These are phyloP conservation scores for Hypanus sabinus DNA, from an alignment of 2,113 vertebrate species.

Conservation along the genomic window DNA sequence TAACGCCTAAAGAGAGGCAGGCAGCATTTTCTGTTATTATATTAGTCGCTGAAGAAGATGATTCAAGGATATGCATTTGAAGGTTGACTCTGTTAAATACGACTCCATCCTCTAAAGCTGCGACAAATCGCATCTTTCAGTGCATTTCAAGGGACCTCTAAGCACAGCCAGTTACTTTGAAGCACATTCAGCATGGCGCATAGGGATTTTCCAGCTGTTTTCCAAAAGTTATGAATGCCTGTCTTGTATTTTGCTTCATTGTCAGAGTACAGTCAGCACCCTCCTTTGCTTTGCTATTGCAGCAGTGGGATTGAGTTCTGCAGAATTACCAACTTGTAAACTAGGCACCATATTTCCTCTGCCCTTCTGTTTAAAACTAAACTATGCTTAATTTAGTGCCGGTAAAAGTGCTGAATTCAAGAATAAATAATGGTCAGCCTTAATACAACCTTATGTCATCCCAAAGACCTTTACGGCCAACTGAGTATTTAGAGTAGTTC, in stretches of 20 bases:
- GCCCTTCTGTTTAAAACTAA: background rate
- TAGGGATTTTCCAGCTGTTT: background rate
- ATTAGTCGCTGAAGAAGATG: too few species aligned
- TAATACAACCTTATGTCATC: background rate
- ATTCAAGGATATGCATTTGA: too few species aligned
- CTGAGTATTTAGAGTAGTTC: background rate
- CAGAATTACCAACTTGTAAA: background rate
- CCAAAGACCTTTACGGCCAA: background rate
- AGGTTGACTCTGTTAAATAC: too few species aligned
- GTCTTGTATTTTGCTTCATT: background rate
- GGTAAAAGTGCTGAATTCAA: background rate
- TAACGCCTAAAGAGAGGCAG: too few species aligned
- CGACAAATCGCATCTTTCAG: background rate
- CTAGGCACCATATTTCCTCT: background rate
- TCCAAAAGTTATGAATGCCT: background rate
- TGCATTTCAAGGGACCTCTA: background rate
- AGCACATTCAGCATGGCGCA: background rate
- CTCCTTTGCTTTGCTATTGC: background rate
- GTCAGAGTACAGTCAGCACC: background rate
- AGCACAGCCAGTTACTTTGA: background rate
- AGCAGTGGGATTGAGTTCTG: background rate
- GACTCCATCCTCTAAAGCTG: too few species aligned
- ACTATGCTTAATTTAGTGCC: background rate
- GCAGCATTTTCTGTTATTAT: too few species aligned
- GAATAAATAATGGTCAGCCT: background rate